phyloP scores from a whole-genome alignment of 2,113 vertebrate species.

The Haliaeetus leucogaster region DNA sequence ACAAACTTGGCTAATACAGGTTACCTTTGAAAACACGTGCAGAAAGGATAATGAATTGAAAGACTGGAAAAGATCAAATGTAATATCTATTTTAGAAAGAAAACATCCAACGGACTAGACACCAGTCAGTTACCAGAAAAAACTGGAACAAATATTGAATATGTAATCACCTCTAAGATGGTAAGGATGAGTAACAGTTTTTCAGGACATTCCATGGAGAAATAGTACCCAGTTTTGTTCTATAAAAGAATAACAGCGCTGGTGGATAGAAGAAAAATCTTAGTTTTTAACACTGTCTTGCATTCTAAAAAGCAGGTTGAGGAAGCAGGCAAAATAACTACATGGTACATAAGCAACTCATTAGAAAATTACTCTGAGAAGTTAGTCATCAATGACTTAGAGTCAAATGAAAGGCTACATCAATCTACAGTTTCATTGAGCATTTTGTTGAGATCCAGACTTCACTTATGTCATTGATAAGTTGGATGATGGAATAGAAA shows the following conservation, averaged over 20 bases:
- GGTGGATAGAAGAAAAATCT: not conserved
- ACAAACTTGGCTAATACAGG: not conserved
- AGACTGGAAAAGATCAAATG: not conserved
- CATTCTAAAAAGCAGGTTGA: not conserved
- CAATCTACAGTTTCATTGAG: not conserved
- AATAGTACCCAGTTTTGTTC: not conserved
- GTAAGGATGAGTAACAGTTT: not conserved
- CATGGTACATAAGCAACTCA: not conserved
- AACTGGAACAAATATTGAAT: not conserved
- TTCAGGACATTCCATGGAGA: not conserved
- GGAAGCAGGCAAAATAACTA: not conserved
- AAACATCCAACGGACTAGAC: not conserved
- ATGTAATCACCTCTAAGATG: not conserved
- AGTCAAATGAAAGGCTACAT: not conserved
- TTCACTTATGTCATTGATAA: not conserved
- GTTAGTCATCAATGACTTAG: not conserved
- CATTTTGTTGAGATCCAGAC: not conserved
- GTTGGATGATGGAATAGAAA: not conserved
- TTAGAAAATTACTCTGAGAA: not conserved
- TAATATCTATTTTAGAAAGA: not conserved
- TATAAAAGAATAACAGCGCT: not conserved
- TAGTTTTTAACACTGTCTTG: not conserved
- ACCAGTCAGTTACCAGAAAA: not conserved
- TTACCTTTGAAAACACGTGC: not conserved
- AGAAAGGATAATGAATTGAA: not conserved